Evolutionary conservation across 1,140 invertebrate species (phyloP).

Genomic region (Dendrolimus kikuchii): DNA sequence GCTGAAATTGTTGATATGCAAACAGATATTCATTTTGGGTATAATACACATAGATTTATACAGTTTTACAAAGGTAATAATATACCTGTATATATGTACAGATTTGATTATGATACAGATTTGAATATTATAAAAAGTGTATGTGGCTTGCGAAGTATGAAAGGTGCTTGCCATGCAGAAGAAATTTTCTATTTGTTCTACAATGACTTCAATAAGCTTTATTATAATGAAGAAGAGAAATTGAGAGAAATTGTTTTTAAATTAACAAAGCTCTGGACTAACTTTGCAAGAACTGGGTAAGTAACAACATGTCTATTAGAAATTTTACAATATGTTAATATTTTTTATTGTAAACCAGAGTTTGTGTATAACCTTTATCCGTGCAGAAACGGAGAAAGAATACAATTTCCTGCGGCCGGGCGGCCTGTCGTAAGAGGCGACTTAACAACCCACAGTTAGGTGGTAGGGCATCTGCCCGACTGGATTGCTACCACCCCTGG

Average conservation of each 20-base stretch:
- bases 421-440: no score
- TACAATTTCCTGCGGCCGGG: no score
- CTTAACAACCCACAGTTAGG: no score
- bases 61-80: conserved; percentile 27
- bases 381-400: no score
- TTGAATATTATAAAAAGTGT: conserved; percentile 51
- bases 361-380: no score
- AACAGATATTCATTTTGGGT: conserved; percentile 49
- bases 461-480: no score
- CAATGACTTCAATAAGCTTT: conserved; percentile 44
- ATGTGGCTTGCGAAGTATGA: conserved; percentile 21
- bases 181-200: conserved; percentile 77
- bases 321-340: no score
- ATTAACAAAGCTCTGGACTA: conserved; percentile 77
- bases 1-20: neutral
- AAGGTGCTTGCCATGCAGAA: conserved; percentile 75
- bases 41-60: conserved; percentile 51
- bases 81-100: conserved; percentile 64
- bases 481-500: no score
- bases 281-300: conserved; percentile 80
- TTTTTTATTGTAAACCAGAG: no score
- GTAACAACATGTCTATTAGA: no score
- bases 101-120: conserved; percentile 60
- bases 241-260: conserved; percentile 34
- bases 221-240: conserved; percentile 40